Evolutionary conservation across 2,797 vertebrate genomes (phyloP), one percentile per base, ranked within the genome.

Genomic region (Coccyzus lansbergi): DNA sequence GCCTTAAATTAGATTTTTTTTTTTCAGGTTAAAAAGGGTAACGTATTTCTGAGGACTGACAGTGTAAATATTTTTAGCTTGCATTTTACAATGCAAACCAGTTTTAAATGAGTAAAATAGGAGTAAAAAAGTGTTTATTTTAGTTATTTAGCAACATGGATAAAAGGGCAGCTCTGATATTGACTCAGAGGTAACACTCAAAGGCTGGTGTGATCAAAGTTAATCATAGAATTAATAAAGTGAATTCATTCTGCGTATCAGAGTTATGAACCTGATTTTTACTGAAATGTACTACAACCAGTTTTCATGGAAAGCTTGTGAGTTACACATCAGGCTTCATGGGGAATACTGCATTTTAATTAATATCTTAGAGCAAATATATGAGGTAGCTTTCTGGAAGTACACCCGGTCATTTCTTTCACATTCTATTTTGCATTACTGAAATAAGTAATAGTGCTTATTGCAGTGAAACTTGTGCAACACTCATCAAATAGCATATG

Each of bases 311-410:
- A 97, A 83, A 93, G 68, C 31, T 5, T 42, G 52, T 49, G 62
- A 21, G 28, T 74, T 88, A 26, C 7, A 18, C 74, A 87, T 87
- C 11, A 70, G 51, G 34, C 24, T 91, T 91, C 60, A 33, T 26
- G 64, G 86, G 71, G 65, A 92, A 84, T 36, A 55, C 40, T 49
- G 36, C 60, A 42, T 97, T 95, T 89, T 88, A 96, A 88, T 96
- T 81, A 87, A 34, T 15, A 2, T 29, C 84, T 75, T 64, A 74
- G 53, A 26, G 29, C 3, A 4, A 71, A 79, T 58, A 70, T 29
- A 15, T n/a, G 34, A 71, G 79, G 86, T 70, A 86, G 17, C 56
- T 92, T 92, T 90, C 24, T 53, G 42, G 51, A 56, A 77, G 64
- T 38, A 5, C 16, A 55, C 31, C 72, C 49, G 67, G 62, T 94